Evolutionary conservation across 2,888 invertebrate genomes (phyloP).

Genomic region (Meta bourneti): DNA sequence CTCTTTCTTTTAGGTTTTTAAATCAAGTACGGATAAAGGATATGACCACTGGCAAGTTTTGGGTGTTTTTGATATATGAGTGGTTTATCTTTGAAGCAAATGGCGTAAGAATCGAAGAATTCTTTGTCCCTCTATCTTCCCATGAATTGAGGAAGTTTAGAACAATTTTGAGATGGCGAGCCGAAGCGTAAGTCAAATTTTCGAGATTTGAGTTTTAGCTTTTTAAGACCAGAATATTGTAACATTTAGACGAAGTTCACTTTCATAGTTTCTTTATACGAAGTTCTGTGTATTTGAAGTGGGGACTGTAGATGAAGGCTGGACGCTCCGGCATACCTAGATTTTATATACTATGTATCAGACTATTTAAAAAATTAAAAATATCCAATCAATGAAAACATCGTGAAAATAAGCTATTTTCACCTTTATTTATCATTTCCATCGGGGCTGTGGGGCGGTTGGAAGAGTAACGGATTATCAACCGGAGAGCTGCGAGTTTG

Average conservation of each 20-base stretch:
- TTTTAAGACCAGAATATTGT: background rate
- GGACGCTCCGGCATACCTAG: too few species aligned
- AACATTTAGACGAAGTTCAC: background rate
- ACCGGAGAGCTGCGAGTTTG: too few species aligned
- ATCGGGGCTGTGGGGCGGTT: too few species aligned
- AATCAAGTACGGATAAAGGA: background rate
- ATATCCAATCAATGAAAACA: too few species aligned
- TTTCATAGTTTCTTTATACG: background rate
- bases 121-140: background rate
- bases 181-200: background rate
- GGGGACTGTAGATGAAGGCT: too few species aligned
- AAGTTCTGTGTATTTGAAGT: too few species aligned
- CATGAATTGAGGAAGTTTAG: background rate
- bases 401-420: too few species aligned
- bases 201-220: background rate
- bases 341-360: too few species aligned
- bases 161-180: background rate
- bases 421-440: too few species aligned
- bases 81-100: background rate
- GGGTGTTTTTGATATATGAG: background rate
- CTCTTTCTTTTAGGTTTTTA: background rate
- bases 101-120: background rate
- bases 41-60: background rate
- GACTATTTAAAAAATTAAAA: too few species aligned
- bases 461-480: too few species aligned